phyloP scores from a whole-genome alignment of 2,797 vertebrate genomes.

The Fundulus diaphanus region DNA sequence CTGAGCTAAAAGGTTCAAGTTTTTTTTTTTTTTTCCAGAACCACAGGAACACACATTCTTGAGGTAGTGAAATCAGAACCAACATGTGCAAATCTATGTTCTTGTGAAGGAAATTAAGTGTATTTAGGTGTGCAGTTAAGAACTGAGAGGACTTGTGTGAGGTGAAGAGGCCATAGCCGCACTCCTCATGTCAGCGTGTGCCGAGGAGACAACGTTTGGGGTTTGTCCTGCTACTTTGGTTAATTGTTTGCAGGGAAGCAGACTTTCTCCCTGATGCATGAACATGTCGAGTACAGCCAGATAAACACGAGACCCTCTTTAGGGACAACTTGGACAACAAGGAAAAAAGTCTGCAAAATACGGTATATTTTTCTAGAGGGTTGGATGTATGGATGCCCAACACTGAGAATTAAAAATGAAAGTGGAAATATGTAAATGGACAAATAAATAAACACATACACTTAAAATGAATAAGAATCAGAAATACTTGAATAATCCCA shows the following conservation, averaged over 20 bases:
- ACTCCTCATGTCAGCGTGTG: background rate
- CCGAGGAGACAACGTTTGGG: background rate
- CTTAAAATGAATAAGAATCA: too few relatives aligned
- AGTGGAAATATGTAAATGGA: too few relatives aligned
- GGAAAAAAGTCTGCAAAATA: too few relatives aligned
- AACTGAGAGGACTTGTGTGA: background rate
- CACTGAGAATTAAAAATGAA: too few relatives aligned
- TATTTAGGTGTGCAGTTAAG: background rate
- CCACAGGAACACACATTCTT: background rate
- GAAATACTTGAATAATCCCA: too few relatives aligned
- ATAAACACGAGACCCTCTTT: too few relatives aligned
- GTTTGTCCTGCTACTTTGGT: background rate
- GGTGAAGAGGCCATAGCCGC: background rate
- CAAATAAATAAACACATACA: too few relatives aligned
- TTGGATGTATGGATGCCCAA: too few relatives aligned
- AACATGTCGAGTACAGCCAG: background rate
- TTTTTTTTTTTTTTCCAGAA: background rate
- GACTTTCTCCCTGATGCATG: background rate
- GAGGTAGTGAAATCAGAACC: background rate
- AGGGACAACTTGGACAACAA: too few relatives aligned
- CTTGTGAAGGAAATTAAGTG: background rate
- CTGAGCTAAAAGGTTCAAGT: background rate
- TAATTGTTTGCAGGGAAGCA: conserved; percentile 5
- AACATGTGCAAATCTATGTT: background rate
- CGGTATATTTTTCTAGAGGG: too few relatives aligned